Conservation (phyloP, 2,888 invertebrate genomes). For the Lycophotia porphyrea region DNA sequence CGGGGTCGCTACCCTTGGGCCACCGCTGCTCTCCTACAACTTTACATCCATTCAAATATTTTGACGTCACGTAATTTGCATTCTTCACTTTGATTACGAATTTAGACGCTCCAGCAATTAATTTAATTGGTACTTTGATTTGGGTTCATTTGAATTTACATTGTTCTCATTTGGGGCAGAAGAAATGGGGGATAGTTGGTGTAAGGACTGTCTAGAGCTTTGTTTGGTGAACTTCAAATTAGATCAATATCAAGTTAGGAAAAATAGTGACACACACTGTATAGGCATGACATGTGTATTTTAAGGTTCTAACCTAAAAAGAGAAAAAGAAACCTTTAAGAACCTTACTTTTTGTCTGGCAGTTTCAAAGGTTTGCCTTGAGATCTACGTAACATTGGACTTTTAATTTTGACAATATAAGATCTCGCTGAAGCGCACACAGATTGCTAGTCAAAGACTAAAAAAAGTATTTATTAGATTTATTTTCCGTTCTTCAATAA, state of each 20-base stretch:
- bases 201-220: neutral
- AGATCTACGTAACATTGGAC: neutral
- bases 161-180: slow-evolving; percentile 26
- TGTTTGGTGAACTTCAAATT: slow-evolving; percentile 3
- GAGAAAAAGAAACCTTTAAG: neutral
- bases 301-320: neutral
- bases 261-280: neutral
- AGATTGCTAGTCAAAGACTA: neutral
- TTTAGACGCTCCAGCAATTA: slow-evolving; percentile 41
- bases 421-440: neutral
- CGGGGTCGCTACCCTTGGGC: too few species aligned
- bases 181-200: slow-evolving; percentile 7
- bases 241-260: too few species aligned
- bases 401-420: neutral
- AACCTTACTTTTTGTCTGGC: neutral
- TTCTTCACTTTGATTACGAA: slow-evolving; percentile 62
- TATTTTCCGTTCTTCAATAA: neutral
- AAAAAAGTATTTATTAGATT: neutral
- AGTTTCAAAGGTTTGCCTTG: neutral
- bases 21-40: slow-evolving; percentile 41
- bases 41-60: slow-evolving; percentile 53
- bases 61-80: slow-evolving; percentile 34
- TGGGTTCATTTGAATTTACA: slow-evolving; percentile 44
- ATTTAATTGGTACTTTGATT: slow-evolving; percentile 55
- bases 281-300: neutral